These are phyloP conservation scores for Lysandra coridon DNA, from an alignment of 2,888 invertebrate genomes.

Conservation along the genomic window DNA sequence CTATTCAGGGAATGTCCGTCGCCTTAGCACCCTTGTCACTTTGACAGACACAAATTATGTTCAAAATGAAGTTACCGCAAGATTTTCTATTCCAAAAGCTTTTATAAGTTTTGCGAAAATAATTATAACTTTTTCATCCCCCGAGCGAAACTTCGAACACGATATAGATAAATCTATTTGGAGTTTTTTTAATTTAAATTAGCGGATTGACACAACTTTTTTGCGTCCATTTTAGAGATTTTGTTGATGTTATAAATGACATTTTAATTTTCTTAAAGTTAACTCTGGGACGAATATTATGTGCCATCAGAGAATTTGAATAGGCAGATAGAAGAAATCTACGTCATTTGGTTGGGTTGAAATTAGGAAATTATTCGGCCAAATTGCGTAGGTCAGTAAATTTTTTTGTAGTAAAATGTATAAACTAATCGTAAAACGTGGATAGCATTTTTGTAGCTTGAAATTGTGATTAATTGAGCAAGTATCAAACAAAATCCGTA, in stretches of 20 bases:
- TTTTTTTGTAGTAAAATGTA: too few species aligned
- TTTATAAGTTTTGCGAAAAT: conserved; percentile 27
- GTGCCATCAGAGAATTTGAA: neutral
- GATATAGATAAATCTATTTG: conserved; percentile 15
- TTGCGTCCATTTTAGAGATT: neutral
- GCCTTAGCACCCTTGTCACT: conserved; percentile 36
- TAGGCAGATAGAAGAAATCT: too few species aligned
- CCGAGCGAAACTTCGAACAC: neutral
- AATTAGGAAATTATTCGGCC: too few species aligned
- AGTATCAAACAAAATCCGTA: too few species aligned
- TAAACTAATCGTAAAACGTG: too few species aligned
- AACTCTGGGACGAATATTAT: neutral
- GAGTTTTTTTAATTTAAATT: conserved; percentile 21
- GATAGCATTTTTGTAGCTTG: too few species aligned
- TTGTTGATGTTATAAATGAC: neutral
- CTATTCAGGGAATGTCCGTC: conserved; percentile 8
- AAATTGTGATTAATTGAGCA: too few species aligned
- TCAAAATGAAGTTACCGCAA: conserved; percentile 25
- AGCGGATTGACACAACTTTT: neutral
- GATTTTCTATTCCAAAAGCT: conserved; percentile 24
- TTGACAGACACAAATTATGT: conserved; percentile 34
- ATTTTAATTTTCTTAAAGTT: neutral
- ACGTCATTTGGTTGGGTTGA: too few species aligned
- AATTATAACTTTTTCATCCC: conserved; percentile 27
- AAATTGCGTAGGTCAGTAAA: too few species aligned